phyloP scores from a whole-genome alignment of 2,888 invertebrate species.

The Scaptomyza flava region DNA sequence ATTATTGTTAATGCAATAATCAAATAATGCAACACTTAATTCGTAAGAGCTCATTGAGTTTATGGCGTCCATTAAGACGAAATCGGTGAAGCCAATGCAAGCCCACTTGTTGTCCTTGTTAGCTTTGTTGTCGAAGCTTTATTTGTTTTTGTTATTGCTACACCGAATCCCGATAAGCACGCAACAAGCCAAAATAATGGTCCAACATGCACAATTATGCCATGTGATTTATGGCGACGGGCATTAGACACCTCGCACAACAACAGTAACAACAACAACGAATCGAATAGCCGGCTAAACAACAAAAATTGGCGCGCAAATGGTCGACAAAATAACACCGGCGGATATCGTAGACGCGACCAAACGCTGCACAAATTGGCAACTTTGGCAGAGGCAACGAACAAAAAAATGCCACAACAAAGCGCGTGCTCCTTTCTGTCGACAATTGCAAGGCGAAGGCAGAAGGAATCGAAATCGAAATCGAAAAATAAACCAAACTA shows the following conservation, averaged over 20 bases:
- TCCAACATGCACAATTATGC: conserved; percentile 65
- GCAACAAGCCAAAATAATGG: conserved; percentile 30
- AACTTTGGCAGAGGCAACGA: conserved; percentile 14
- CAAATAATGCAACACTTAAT: conserved; percentile 58
- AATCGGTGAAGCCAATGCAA: conserved; percentile 16
- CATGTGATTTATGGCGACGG: conserved; percentile 66
- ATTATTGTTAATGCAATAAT: conserved; percentile 23
- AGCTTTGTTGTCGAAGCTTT: conserved; percentile 1
- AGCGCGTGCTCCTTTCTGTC: conserved; percentile 14
- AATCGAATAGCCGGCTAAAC: conserved; percentile 8
- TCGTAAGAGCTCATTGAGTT: conserved; percentile 35
- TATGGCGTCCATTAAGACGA: conserved; percentile 44
- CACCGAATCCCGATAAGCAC: conserved; percentile 15
- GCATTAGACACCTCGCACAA: conserved; percentile 12
- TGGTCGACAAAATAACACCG: conserved; percentile 27
- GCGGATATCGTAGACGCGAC: conserved; percentile 42
- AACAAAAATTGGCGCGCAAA: conserved; percentile 63
- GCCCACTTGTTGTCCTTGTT: conserved; percentile 49
- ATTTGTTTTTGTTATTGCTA: conserved; percentile 2
- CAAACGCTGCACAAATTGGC: conserved; percentile 43
- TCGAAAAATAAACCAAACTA: conserved; percentile 29
- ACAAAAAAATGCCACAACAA: conserved; percentile 1
- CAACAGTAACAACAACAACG: not conserved
- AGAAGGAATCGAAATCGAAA: conserved; percentile 30
- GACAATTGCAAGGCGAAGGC: conserved; percentile 41